Evolutionary conservation across 1,140 invertebrate genomes (phyloP), one percentile per base, ranked within the genome.

Genomic region (Pararge aegeria): DNA sequence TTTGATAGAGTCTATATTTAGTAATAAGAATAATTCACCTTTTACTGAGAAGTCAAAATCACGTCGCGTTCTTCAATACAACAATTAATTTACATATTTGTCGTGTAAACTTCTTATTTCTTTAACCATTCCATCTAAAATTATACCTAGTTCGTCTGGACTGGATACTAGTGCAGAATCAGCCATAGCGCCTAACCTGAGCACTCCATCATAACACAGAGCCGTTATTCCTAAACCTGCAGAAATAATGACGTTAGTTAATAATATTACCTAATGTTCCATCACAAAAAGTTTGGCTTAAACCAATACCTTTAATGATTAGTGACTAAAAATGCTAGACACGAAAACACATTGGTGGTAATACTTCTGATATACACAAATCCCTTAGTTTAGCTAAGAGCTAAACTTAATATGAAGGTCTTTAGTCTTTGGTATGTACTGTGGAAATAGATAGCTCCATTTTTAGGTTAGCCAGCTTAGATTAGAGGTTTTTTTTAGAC

Each of bases 181-280:
- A 1, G 75, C 83, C 61, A 82, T 81, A 10, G 82, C 70, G 0
- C 80, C 83, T 12, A 90, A 70, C 6, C 82, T 67, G 0, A 90
- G 63, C 1, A 78, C 74, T 5, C 78, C 81, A 12, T 75, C 80
- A 50, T 88, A 90, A 21, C 76, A 83, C 7, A 90, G 53, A 18
- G 85, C 72, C 9, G 87, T 82, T 20, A 90, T 66, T n/a, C 84
- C 85, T 38, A 90, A 62, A 66, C 88, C 88, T 90, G 30, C 27
- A 68, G 73, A 30, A 20, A 42, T 38, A 46, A 1, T n/a, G 10
- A 20, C 12, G 5, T 15, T 42, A 6, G 3, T 1, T 37, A n/a
- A 37, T n/a, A n/a, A n/a, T n/a, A n/a, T n/a, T n/a, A n/a, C n/a
- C n/a, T n/a, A n/a, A n/a, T 37, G 13, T 37, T 37, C 13, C 34